A percentile compares a stretch with the other conserved stretches of the same genome.
Evolutionary conservation across 2,888 invertebrate species (phyloP).

Genomic region (Drosophila mayaguana): DNA sequence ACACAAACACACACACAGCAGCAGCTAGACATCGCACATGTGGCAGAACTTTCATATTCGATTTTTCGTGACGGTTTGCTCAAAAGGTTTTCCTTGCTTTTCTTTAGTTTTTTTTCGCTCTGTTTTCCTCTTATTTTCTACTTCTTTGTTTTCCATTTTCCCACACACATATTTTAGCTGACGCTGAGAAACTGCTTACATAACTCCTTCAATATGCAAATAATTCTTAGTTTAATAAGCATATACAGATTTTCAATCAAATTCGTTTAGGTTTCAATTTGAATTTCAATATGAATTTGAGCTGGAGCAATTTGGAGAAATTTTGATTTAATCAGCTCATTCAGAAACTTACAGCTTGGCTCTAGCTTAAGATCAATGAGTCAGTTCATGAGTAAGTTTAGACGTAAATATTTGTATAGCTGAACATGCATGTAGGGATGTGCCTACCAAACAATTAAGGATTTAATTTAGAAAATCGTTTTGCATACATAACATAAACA

Average conservation of each 20-base stretch:
- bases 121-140: neutral
- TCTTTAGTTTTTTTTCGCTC: neutral
- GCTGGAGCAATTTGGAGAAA: neutral
- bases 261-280: conserved; percentile 7
- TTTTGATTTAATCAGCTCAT: neutral
- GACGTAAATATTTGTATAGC: neutral
- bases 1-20: conserved; percentile 16
- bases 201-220: conserved; percentile 49
- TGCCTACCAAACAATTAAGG: too few relatives aligned
- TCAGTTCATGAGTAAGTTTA: too few relatives aligned
- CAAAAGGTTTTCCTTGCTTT: conserved; percentile 44
- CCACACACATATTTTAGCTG: conserved; percentile 11
- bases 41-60: conserved; percentile 69
- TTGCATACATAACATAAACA: too few relatives aligned
- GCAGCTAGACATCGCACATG: conserved; percentile 43
- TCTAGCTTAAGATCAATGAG: neutral
- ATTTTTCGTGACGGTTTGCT: conserved; percentile 64
- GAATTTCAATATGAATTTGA: neutral
- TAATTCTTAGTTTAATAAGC: conserved; percentile 45
- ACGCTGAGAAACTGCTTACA: conserved; percentile 39
- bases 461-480: too few relatives aligned
- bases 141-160: neutral
- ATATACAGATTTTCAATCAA: conserved; percentile 18
- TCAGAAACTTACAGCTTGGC: neutral
- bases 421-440: too few relatives aligned